These are phyloP conservation scores for Hydrolagus affinis DNA, from an alignment of 2,113 vertebrate species.

Conservation along the genomic window DNA sequence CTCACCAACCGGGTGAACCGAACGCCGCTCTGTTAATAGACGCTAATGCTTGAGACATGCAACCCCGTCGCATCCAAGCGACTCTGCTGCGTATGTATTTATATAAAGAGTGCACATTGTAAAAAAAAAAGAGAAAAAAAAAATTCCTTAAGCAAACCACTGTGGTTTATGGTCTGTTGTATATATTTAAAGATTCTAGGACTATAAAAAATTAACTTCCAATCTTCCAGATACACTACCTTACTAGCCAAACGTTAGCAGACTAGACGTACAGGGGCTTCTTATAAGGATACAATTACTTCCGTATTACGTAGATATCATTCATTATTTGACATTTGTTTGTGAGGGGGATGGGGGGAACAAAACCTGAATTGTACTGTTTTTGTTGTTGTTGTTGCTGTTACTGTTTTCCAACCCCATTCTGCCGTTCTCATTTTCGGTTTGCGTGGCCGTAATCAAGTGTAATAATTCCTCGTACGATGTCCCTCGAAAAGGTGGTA, in stretches of 20 bases:
- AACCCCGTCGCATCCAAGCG: background rate
- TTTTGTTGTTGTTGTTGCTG: too few species aligned
- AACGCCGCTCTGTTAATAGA: background rate
- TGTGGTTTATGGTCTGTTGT: constrained; percentile 19
- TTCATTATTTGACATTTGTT: background rate
- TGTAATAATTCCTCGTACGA: background rate
- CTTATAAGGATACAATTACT: background rate
- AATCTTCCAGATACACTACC: background rate
- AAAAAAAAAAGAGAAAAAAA: constrained; percentile 26
- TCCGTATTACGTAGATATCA: too few species aligned
- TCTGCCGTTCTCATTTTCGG: background rate
- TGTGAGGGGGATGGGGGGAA: too few species aligned
- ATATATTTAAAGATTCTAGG: constrained; percentile 24
- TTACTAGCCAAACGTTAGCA: background rate
- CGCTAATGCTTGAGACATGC: constrained; percentile 9
- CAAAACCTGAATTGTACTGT: background rate
- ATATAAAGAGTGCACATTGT: constrained; percentile 21
- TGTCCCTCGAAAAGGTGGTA: background rate
- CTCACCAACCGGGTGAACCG: background rate
- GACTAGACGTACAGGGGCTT: background rate
- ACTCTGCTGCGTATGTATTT: constrained; percentile 15
- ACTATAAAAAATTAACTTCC: constrained; percentile 12
- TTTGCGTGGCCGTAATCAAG: background rate
- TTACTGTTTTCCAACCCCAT: background rate
- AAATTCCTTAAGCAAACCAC: constrained; percentile 22